Conservation (phyloP, 2,113 vertebrate species). For the Rhabdornis inornatus region DNA sequence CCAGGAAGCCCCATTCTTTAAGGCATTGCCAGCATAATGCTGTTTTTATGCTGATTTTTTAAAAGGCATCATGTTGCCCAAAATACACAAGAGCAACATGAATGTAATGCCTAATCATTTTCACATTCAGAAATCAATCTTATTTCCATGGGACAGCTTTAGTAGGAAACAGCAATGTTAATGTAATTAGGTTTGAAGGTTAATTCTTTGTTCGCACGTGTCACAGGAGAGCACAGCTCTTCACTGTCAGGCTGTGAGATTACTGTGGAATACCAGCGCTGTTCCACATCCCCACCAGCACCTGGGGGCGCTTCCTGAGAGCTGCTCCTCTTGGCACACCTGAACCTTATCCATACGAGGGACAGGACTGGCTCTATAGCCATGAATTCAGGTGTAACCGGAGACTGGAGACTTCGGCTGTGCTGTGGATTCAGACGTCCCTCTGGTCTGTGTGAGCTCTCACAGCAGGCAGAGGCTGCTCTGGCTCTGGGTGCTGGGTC, state of each 20-base stretch:
- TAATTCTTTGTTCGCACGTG: background rate
- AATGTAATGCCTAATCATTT: background rate
- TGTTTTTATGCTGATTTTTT: background rate
- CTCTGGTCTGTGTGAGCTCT: background rate
- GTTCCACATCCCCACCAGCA: background rate
- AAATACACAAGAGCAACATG: background rate
- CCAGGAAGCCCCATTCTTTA: background rate
- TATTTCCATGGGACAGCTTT: background rate
- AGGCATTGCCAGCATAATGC: background rate
- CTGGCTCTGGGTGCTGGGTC: background rate
- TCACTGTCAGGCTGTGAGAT: fast-evolving
- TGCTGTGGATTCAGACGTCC: background rate
- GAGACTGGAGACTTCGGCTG: background rate
- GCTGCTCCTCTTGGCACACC: fast-evolving
- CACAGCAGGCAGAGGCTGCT: background rate
- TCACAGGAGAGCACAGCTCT: background rate
- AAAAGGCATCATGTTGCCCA: background rate
- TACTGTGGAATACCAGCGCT: background rate
- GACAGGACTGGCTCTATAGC: background rate
- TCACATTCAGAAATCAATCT: slow-evolving; percentile 4
- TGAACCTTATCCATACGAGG: background rate
- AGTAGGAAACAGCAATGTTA: background rate
- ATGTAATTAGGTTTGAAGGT: background rate
- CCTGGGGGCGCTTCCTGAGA: background rate
- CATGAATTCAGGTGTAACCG: background rate